Base-by-base conservation (phyloP, 2,113 vertebrate genomes). In the Pelmatolapia mariae region DNA sequence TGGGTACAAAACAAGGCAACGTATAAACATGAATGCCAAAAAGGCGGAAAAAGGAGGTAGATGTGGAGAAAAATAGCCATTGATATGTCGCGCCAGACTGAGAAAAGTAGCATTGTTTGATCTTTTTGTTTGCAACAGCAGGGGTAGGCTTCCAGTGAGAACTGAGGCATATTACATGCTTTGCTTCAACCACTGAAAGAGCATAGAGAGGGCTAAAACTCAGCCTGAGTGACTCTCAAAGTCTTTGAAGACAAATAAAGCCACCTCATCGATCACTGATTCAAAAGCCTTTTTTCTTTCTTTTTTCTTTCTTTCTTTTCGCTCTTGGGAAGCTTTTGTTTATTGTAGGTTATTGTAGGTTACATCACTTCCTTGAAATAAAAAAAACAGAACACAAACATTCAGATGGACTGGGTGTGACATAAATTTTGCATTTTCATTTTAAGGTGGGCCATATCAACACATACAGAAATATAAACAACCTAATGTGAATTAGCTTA, bases 61-160 rank as follows among this genome's bases (percentile, higher is more conserved):
- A 95, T 95, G 95, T 89, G 95, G 96, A 97, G 94, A 97, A 95
- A 95, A 95, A 94, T 36, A 92, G 93, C 95, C 89, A 96, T 94
- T 95, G 91, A 97, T 92, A 91, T 95, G 92, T 91, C 12, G 19
- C 83, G 24, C 63, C 93, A 90, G 93, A 96, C 68, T 80, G 76
- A 92, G 94, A 97, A 97, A 97, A 97, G 97, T 92, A 52, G 93
- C 92, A 98, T 99, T 99, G 98, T 99, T 97, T 87, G 56, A 38
- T 36, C 89, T 96, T 88, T 97, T 90, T 95, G 94, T 94, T 94
- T 88, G 94, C 94, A 97, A 93, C 95, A 91, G 97, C 87, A 92
- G 98, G 97, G 97, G 97, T 95, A 52, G 89, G 93, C 92, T 95
- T 94, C 94, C 92, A 96, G 94, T 87, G 93, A 95, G 87, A 95